Base-by-base conservation (phyloP, 2,888 invertebrate genomes). In the Andrena flavipes region DNA sequence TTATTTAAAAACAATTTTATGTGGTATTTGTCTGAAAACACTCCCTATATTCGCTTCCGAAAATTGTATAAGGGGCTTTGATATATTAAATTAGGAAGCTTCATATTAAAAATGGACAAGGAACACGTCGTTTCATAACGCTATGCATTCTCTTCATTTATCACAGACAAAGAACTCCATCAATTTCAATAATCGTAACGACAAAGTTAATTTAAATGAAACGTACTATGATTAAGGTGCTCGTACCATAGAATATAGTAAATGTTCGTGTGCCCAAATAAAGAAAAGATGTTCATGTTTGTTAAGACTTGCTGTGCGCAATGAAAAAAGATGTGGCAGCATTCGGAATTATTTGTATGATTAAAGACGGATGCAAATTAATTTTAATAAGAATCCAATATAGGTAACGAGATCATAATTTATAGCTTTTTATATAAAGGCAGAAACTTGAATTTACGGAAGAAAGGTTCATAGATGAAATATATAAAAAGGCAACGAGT, bases 341-440 rank as follows among this genome's bases (percentile, higher is more conserved):
- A 16, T 59, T 63, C 48, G 33, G 56, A 48, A 76, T 76, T 62
- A 49, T 29, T 65, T 54, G 23, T 75, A 35, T 16, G 42, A 13
- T 23, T 30, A 20, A 59, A 29, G 7, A 26, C 16, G 48, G 20
- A 68, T 42, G 48, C 20, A 16, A 48, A 23, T 42, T 74, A 20
- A 62, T 62, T 62, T 71, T 71, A 71, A 60, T 62, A 71, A 10
- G 42, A 29, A 54, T 48, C 10, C 10, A 16, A 8, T 48, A 42
- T 51, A 29, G 16, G 33, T 35, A 42, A 54, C 26, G 23, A 49
- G 33, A 62, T 30, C 42, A 68, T 72, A 68, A 68, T 72, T 62
- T 56, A 77, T 77, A 77, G 71, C 62, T 78, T 80, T 80, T 80
- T 67, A 74, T 74, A 72, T 62, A 23, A 51, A 51, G 20, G 59